Base-by-base conservation (phyloP, 35 echinoderm and acorn worm species). In the Heliocidaris erythrogramma region DNA sequence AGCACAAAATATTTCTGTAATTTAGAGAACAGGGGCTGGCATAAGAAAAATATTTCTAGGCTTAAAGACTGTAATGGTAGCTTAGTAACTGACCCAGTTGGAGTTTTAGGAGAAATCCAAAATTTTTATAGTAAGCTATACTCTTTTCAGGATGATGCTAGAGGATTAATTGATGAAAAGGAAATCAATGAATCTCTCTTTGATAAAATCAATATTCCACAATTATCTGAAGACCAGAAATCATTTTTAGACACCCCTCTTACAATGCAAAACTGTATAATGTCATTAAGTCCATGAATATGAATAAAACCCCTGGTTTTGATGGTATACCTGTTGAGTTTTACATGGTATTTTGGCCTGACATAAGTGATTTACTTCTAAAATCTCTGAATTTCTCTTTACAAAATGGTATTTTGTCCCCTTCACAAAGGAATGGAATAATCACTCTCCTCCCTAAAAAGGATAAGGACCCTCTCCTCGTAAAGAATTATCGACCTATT, bases 211-310 rank as follows among this genome's bases (percentile, higher is more conserved):
- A 30, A 89, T 89, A 89, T 88, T 95, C 86, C 85, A 52, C 30
- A 95, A 89, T 49, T 95, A 88, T 56, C 85, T 88, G 85, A 88
- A 65, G 94, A 95, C n/a, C n/a, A n/a, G n/a, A n/a, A n/a, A n/a
- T 16, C 47, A 88, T 30, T 60, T 95, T 86, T 87, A 30, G 94
- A 95, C 17, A 14, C 35, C 47, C 27, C 31, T 30, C 78, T 95
- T 50, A 30, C 86, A n/a, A 59, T 49, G 47, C 48, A 88, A 48
- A 95, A 86, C 48, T 87, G 14, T 88, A 30, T 10, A 87, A 95
- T 88, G 85, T 47, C 86, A 88, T 95, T 88, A 95, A 49, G 16
- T 95, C 84, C 30, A 95, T 95, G 94, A 88, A 30, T 48, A 42
- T 18, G 42, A 89, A 89, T 49, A 95, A 42, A 42, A 42, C 35